These are phyloP conservation scores for Ailuropoda melanoleuca DNA, from an alignment of 2,113 vertebrate genomes.

Conservation along the genomic window DNA sequence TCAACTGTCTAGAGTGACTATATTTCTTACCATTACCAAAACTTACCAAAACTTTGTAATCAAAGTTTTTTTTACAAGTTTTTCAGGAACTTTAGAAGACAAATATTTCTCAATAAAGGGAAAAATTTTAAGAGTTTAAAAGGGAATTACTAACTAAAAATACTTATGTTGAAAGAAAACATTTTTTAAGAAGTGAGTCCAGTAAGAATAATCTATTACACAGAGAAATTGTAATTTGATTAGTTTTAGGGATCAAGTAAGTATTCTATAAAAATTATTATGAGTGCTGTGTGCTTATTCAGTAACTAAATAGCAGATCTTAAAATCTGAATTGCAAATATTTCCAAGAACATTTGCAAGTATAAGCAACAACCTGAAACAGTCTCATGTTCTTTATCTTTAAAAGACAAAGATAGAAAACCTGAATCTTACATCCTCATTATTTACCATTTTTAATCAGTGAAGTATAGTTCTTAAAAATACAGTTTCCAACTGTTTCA, in stretches of 20 bases:
- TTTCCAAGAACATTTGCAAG: slow-evolving; percentile 44
- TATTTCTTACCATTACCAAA: background rate
- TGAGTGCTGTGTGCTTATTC: slow-evolving; percentile 21
- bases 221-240: slow-evolving; percentile 10
- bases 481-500: slow-evolving; percentile 31
- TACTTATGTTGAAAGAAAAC: slow-evolving; percentile 12
- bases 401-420: slow-evolving; percentile 57
- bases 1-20: background rate
- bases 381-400: slow-evolving; percentile 13
- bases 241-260: slow-evolving; percentile 31
- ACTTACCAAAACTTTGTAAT: too few relatives aligned
- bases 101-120: background rate
- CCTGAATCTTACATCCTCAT: slow-evolving; percentile 31
- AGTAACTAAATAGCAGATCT: background rate
- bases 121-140: background rate
- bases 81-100: background rate
- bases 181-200: slow-evolving; percentile 13
- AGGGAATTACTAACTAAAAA: slow-evolving; percentile 20
- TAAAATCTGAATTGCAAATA: background rate
- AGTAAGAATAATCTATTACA: slow-evolving; percentile 10
- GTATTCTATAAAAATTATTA: slow-evolving; percentile 19
- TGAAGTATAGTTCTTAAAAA: slow-evolving; percentile 27
- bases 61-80: background rate
- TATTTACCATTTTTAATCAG: slow-evolving; percentile 5
- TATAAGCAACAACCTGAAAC: slow-evolving; percentile 55